Conservation (phyloP, 2,113 vertebrate genomes). For the Aegotheles bennettii region DNA sequence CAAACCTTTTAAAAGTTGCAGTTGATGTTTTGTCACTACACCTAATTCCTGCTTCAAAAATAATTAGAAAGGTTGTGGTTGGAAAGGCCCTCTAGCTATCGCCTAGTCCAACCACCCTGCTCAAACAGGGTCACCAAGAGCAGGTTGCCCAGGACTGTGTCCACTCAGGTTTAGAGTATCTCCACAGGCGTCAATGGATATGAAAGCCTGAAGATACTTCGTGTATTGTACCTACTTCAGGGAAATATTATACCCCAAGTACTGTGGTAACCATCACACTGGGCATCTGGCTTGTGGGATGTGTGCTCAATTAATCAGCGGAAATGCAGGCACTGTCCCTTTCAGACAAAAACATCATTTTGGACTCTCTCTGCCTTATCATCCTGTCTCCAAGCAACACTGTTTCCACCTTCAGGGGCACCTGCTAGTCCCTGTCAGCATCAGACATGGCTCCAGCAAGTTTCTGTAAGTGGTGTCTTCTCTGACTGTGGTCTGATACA, state of each 20-base stretch:
- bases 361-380: neutral
- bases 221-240: fast-evolving
- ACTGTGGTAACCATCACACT: neutral
- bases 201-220: neutral
- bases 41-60: neutral
- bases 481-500: neutral
- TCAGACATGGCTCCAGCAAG: neutral
- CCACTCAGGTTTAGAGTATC: neutral
- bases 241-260: neutral
- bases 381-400: neutral
- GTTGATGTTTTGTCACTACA: neutral
- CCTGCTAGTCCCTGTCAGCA: neutral
- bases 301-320: neutral
- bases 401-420: neutral
- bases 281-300: neutral
- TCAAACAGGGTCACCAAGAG: fast-evolving
- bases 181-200: neutral
- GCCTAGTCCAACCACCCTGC: fast-evolving
- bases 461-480: neutral
- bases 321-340: neutral
- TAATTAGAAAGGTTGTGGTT: neutral
- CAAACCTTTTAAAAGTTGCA: neutral
- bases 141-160: neutral
- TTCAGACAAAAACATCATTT: neutral
- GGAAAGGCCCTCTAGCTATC: neutral